These are phyloP conservation scores for Ramazzottius varieornatus DNA, from an alignment of 2,888 invertebrate genomes.

Conservation along the genomic window DNA sequence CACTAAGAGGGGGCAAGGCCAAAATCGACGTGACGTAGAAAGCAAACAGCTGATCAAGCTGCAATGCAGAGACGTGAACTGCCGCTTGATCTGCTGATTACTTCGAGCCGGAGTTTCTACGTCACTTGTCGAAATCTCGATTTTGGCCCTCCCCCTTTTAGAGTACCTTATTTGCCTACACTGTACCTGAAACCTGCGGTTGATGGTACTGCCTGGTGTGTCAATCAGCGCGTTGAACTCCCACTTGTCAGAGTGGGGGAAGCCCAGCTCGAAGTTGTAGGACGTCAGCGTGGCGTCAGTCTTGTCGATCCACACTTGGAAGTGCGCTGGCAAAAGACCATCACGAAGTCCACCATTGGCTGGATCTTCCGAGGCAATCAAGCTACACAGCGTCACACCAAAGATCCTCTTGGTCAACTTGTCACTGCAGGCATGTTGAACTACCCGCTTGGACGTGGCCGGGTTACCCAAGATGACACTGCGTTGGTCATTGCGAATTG, in stretches of 20 bases:
- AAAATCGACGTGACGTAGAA: no score
- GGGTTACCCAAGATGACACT: not conserved
- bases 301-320: not conserved
- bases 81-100: no score
- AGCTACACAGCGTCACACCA: not conserved
- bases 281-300: not conserved
- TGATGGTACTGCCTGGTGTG: not conserved
- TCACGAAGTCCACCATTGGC: not conserved
- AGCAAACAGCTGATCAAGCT: no score
- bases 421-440: not conserved
- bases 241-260: not conserved
- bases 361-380: not conserved
- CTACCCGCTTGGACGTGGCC: not conserved
- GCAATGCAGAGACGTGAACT: no score
- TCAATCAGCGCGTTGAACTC: not conserved
- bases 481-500: not conserved
- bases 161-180: no score
- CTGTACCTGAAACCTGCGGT: not conserved
- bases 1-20: no score
- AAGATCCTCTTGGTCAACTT: not conserved
- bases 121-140: no score
- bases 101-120: no score
- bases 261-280: not conserved
- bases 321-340: not conserved
- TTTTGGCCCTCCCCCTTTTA: no score